Base-by-base conservation (phyloP, 2,888 invertebrate species). In the Chydorus sphaericus region DNA sequence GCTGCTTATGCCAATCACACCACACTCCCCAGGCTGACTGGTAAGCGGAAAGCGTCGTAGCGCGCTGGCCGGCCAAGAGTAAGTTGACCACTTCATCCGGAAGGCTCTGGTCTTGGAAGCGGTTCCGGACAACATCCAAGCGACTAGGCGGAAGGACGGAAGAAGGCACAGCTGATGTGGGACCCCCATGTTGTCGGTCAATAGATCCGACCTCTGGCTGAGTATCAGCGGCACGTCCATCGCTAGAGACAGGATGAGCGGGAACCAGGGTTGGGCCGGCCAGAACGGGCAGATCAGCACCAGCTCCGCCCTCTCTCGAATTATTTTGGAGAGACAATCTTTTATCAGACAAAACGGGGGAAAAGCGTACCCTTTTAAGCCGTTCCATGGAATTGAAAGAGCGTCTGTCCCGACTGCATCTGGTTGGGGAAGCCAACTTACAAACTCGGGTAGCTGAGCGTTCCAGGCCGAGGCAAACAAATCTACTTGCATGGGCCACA, bases 401-500 rank as follows among this genome's bases (percentile, higher is more conserved):
- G 98, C 98, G 8, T 98, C 98, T 62, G 89, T 87, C 73, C 96
- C 97, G 98, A 98, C 99, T 69, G 98, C 98, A 59, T 94, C 84
- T 68, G 98, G 98, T 68, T 99, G 44, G 14, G 26, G 26, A n/a
- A 44, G 28, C 44, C 44, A 44, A 8, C 44, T 44, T 23, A n/a
- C 44, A 44, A 44, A 44, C 5, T 20, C 8, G 14, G 26, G 26
- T 23, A 18, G 14, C 11, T 44, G 26, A 14, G 44, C 23, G 26
- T 44, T 44, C 44, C 44, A 44, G 18, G 44, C 23, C 18, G 44
- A 11, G 3, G 44, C 44, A 23, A 44, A 44, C 10, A 44, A 28
- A 14, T 44, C 44, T 23, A 44, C 28, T 23, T 6, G 23, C 16
- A 23, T 44, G 26, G 44, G 4, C 26, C 44, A 44, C 6, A 14